Percentiles rank a stretch among this genome's conserved stretches.
Conservation (phyloP, 1,140 invertebrate species). For the Scaptomyza hsui region DNA sequence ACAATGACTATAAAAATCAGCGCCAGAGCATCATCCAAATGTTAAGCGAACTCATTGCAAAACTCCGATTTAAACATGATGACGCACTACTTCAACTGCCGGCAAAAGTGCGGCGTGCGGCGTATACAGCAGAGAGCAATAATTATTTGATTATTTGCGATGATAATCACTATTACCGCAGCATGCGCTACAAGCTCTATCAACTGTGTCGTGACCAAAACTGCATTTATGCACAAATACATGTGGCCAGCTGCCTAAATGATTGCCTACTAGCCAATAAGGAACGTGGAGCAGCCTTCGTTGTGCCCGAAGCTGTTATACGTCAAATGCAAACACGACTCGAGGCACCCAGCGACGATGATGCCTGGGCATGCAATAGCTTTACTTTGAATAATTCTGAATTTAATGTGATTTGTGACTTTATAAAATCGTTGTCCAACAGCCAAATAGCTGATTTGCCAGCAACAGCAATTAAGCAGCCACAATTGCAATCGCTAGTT, state of each 20-base stretch:
- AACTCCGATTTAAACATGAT: constrained; percentile 5
- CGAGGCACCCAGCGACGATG: constrained; percentile 34
- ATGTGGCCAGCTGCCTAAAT: constrained; percentile 31
- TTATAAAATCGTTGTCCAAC: constrained; percentile 13
- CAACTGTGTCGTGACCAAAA: constrained; percentile 44
- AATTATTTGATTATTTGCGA: constrained; percentile 64
- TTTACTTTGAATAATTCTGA: constrained; percentile 19
- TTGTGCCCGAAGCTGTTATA: constrained; percentile 43
- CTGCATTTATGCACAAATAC: constrained; percentile 58
- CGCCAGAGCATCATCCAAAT: constrained; percentile 30
- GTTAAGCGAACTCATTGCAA: constrained; percentile 40
- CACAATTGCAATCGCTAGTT: constrained; percentile 26
- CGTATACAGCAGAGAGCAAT: not conserved
- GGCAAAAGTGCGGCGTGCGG: not conserved
- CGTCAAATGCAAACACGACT: constrained; percentile 53
- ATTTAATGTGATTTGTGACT: constrained; percentile 6
- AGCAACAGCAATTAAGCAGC: not conserved
- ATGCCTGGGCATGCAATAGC: constrained; percentile 56
- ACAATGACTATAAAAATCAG: constrained; percentile 50
- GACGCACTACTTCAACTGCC: constrained; percentile 1
- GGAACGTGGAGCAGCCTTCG: not conserved
- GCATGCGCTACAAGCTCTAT: constrained; percentile 69
- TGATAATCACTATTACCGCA: constrained; percentile 76
- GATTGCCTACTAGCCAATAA: constrained; percentile 43
- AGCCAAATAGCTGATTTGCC: not conserved